Evolutionary conservation across 2,888 invertebrate genomes (phyloP).

Genomic region (Cephalotes varians): DNA sequence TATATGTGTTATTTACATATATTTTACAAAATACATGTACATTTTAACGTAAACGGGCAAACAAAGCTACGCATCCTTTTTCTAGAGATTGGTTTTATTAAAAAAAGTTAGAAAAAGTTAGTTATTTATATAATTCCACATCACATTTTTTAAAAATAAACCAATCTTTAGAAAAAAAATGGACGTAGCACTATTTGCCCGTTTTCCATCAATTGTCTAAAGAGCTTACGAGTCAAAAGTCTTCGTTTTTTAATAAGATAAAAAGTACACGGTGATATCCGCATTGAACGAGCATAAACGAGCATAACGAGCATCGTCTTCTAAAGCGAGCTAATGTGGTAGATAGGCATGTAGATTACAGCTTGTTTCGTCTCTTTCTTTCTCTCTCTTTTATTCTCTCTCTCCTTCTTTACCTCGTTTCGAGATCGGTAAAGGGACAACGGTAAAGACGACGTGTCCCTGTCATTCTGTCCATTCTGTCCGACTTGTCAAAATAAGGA

Average conservation of each 20-base stretch:
- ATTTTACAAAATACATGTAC: neutral
- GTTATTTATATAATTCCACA: too few species aligned
- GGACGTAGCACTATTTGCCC: neutral
- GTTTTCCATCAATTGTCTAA: neutral
- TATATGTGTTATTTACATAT: neutral
- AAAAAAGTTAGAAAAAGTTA: neutral
- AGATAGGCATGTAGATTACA: constrained; percentile 65
- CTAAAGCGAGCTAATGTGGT: constrained; percentile 64
- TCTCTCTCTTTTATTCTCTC: neutral
- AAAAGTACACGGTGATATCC: constrained; percentile 26
- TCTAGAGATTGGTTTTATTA: neutral
- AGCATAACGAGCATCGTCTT: constrained; percentile 28
- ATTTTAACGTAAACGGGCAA: too few species aligned
- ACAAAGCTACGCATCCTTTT: neutral
- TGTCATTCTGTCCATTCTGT: constrained; percentile 78
- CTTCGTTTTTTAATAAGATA: neutral
- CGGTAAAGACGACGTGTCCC: constrained; percentile 63
- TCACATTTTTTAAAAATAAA: neutral
- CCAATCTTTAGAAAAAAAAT: neutral
- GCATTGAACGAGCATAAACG: constrained; percentile 53
- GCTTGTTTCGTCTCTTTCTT: constrained; percentile 50
- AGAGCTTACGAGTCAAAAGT: neutral
- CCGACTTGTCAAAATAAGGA: constrained; percentile 82
- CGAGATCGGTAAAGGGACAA: constrained; percentile 62
- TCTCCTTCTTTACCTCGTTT: constrained; percentile 45